A percentile compares a stretch with the other conserved stretches of the same genome.
Conservation (phyloP, 1,140 invertebrate species). For the Formica exsecta region DNA sequence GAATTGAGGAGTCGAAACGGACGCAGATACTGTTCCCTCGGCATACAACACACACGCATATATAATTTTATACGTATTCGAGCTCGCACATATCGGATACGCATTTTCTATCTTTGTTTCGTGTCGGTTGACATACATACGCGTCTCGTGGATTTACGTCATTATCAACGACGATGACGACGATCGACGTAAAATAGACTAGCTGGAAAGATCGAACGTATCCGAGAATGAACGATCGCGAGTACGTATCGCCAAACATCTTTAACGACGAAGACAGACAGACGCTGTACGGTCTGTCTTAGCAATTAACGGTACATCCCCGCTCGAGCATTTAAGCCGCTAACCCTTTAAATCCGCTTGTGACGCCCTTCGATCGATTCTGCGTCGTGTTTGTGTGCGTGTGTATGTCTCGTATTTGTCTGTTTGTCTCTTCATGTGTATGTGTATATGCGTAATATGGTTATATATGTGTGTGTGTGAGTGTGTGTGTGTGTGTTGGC, state of each 20-base stretch:
- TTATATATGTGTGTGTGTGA: background rate
- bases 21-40: too few relatives aligned
- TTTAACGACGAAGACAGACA: background rate
- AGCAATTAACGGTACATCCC: slow-evolving; percentile 34
- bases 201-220: background rate
- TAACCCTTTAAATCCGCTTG: slow-evolving; percentile 61
- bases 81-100: background rate
- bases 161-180: background rate
- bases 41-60: background rate
- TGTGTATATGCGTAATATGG: background rate
- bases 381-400: background rate
- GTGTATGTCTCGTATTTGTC: background rate
- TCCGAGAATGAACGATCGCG: background rate
- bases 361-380: slow-evolving; percentile 66
- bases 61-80: background rate
- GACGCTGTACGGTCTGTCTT: slow-evolving; percentile 3
- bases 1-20: background rate
- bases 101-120: slow-evolving; percentile 37
- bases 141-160: slow-evolving; percentile 16
- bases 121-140: background rate
- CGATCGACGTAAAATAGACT: slow-evolving; percentile 1
- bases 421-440: background rate
- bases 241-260: background rate
- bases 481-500: background rate
- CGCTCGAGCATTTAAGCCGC: slow-evolving; percentile 32